These are phyloP conservation scores for Entomobrya multifasciata DNA, from an alignment of 2,888 invertebrate genomes.

Conservation along the genomic window DNA sequence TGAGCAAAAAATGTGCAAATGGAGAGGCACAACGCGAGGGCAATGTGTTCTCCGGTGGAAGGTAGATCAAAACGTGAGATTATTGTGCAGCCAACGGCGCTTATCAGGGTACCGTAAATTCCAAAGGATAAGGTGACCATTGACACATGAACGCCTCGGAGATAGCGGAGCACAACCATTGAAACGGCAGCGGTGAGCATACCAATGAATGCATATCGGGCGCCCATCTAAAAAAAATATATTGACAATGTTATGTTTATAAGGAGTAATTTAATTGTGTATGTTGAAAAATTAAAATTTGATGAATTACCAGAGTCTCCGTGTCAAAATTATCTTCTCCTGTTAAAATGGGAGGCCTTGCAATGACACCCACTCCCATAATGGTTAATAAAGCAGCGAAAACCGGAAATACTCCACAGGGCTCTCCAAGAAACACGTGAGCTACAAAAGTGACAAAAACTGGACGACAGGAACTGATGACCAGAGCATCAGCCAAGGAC, in stretches of 20 bases:
- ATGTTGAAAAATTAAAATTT: background rate
- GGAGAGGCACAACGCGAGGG: slow-evolving; percentile 57
- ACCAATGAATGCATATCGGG: slow-evolving; percentile 65
- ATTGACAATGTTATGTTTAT: background rate
- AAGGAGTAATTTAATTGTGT: background rate
- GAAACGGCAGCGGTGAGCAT: slow-evolving; percentile 66
- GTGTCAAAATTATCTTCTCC: slow-evolving; percentile 73
- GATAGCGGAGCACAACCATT: slow-evolving; percentile 71
- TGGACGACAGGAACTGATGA: slow-evolving; percentile 64
- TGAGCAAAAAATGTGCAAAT: slow-evolving; percentile 65
- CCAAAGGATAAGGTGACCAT: slow-evolving; percentile 72
- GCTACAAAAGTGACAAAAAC: slow-evolving; percentile 74
- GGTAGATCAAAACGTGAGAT: slow-evolving; percentile 72
- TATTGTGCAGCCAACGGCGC: slow-evolving; percentile 28
- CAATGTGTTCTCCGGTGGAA: slow-evolving; percentile 19
- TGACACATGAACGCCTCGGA: slow-evolving; percentile 73
- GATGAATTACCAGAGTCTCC: slow-evolving; percentile 63
- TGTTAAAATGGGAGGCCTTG: slow-evolving; percentile 76
- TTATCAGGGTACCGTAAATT: slow-evolving; percentile 60
- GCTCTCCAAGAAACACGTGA: slow-evolving; percentile 73
- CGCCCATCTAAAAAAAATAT: slow-evolving; percentile 64
- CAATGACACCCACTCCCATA: slow-evolving; percentile 74
- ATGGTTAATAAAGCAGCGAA: slow-evolving; percentile 71
- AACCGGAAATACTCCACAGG: slow-evolving; percentile 75
- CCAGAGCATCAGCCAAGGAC: slow-evolving; percentile 68